These are phyloP conservation scores for Peromyscus melanophrys DNA, from an alignment of 2,797 vertebrate genomes.

Conservation along the genomic window DNA sequence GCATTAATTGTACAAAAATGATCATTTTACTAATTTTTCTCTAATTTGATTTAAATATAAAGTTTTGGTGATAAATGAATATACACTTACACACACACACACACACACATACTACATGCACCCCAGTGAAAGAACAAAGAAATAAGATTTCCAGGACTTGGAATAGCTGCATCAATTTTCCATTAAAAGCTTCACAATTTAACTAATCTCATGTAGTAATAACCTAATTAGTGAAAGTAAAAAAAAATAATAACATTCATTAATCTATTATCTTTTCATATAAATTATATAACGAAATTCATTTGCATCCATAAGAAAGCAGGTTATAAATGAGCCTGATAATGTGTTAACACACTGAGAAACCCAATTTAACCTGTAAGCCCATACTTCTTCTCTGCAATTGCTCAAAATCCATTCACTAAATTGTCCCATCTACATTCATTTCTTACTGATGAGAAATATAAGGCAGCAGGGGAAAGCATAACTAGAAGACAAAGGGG, in stretches of 20 bases:
- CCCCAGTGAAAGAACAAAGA: constrained; percentile 62
- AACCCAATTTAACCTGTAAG: constrained; percentile 74
- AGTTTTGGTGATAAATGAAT: constrained; percentile 44
- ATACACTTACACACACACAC: neutral
- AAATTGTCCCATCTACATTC: constrained; percentile 26
- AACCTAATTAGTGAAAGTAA: constrained; percentile 77
- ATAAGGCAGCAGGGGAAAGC: rapidly evolving
- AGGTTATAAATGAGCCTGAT: constrained; percentile 74
- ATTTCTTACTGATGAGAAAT: constrained; percentile 36
- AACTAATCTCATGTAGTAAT: constrained; percentile 79
- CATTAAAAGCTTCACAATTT: constrained; percentile 75
- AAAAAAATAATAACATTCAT: constrained; percentile 78
- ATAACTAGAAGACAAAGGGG: neutral
- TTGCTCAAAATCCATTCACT: constrained; percentile 61
- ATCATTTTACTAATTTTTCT: constrained; percentile 30
- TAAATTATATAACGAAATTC: constrained; percentile 77
- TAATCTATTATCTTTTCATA: constrained; percentile 80
- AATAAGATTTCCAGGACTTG: constrained; percentile 64
- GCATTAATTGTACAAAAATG: constrained; percentile 32
- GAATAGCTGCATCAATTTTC: constrained; percentile 74
- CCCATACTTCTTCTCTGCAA: constrained; percentile 68
- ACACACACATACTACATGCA: neutral
- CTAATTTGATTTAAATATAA: constrained; percentile 72
- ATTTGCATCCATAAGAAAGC: constrained; percentile 57
- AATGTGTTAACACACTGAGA: constrained; percentile 74